A percentile compares a stretch with the other conserved stretches of the same genome.
These are phyloP conservation scores for Andrena cerasifolii DNA, from an alignment of 1,140 invertebrate species.

Conservation along the genomic window DNA sequence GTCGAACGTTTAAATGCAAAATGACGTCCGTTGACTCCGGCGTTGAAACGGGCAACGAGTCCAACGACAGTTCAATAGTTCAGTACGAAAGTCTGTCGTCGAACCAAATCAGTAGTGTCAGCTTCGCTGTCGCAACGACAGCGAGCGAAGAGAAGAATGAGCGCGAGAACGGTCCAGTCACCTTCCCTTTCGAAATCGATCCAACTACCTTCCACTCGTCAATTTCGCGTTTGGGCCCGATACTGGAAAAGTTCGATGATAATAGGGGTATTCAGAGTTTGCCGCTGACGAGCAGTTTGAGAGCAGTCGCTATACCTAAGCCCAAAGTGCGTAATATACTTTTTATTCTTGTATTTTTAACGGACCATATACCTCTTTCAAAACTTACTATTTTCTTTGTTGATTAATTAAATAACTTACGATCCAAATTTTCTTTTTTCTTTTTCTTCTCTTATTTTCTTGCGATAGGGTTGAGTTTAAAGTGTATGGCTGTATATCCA, in stretches of 20 bases:
- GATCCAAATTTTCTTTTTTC: no score
- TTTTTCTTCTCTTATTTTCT: no score
- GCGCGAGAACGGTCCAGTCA: neutral
- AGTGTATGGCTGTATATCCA: no score
- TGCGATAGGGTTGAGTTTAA: no score
- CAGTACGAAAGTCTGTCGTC: slow-evolving; percentile 26
- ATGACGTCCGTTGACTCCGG: slow-evolving; percentile 84
- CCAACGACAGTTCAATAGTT: slow-evolving; percentile 83
- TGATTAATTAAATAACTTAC: neutral
- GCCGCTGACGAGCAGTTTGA: neutral
- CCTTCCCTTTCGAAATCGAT: neutral
- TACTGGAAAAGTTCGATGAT: no score
- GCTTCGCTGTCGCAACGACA: slow-evolving; percentile 5
- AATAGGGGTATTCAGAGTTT: neutral
- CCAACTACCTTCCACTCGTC: neutral
- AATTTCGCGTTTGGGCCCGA: neutral
- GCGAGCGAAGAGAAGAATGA: neutral
- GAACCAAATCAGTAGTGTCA: slow-evolving; percentile 15
- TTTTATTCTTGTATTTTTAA: neutral
- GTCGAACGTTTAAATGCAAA: slow-evolving; percentile 27
- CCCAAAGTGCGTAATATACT: neutral
- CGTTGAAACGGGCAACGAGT: slow-evolving; percentile 86
- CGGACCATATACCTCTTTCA: neutral
- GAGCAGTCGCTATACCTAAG: neutral
- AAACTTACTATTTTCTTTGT: neutral